Conservation (phyloP, 2,797 vertebrate species). For the Prunella strophiata region DNA sequence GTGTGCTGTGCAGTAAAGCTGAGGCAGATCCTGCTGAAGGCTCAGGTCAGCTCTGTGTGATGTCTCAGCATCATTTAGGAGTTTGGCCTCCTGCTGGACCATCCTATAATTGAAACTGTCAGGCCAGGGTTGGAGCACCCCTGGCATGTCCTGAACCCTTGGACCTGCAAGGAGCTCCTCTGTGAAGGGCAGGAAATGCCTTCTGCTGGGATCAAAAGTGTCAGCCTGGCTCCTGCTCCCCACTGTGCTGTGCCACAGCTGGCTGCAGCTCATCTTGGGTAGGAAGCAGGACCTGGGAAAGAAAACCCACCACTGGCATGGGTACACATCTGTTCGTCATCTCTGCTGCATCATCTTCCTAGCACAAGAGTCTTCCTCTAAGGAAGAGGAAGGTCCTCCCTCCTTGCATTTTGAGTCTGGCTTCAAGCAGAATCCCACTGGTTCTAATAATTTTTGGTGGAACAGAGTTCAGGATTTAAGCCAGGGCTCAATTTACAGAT, state of each 20-base stretch:
- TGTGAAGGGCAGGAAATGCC: not conserved
- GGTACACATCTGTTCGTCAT: not conserved
- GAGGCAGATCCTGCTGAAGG: not conserved
- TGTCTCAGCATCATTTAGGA: not conserved
- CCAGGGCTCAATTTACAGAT: rapidly evolving
- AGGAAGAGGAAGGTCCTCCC: not conserved
- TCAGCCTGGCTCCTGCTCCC: not conserved
- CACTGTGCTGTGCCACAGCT: too few relatives aligned
- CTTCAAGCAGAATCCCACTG: not conserved
- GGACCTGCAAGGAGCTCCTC: not conserved
- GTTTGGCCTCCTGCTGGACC: not conserved
- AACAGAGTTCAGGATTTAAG: not conserved
- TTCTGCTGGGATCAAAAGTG: not conserved
- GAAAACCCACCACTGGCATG: rapidly evolving
- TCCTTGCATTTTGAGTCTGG: not conserved
- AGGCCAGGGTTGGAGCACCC: not conserved
- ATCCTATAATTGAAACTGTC: not conserved
- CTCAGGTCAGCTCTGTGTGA: not conserved
- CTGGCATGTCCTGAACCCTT: rapidly evolving
- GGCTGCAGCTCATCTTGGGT: not conserved
- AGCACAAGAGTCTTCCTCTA: not conserved
- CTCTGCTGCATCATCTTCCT: not conserved
- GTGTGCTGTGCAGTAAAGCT: rapidly evolving
- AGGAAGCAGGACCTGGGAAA: not conserved
- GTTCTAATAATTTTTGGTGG: not conserved